Base-by-base conservation (phyloP, 2,888 invertebrate genomes). In the Oegoconia quadripuncta region DNA sequence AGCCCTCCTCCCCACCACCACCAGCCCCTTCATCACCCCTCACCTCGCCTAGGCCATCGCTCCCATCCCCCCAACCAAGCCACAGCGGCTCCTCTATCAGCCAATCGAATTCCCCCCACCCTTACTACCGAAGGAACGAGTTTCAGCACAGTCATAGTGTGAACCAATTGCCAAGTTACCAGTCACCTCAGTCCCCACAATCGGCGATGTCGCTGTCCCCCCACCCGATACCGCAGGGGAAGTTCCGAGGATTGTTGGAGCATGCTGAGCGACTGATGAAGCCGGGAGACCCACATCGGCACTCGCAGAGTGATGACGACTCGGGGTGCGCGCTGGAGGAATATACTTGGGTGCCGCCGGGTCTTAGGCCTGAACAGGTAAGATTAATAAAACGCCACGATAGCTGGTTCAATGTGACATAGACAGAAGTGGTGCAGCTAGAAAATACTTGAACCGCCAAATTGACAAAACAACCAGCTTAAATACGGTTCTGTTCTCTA, bases 271-370 rank as follows among this genome's bases (percentile, higher is more conserved):
- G 91, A 45, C 80, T 91, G 48, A 90, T 90, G 67, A 90, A 90
- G 71, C 90, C 90, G 1, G 90, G 89, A 1, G 93, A 94, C 66
- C 93, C 94, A 39, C 95, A 95, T 66, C 81, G 95, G 45, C 95
- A 95, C 65, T 95, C 96, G 33, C 97, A 97, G 74, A 97, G 96
- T 47, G 99, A 99, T 74, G 98, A 98, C 73, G 99, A 99, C 82
- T 97, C 97, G 37, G 98, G 99, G 7, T 99, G 98, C 75, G 98
- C 98, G 14, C 86, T 99, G 50, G 98, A 99, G 75, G 98, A 99
- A 79, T 98, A 98, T 79, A 97, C 97, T 1, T 99, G 98, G 98
- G 96, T 98, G 46, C 99, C 99, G 25, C 96, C 97, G 2, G 98
- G 98, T 46, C 88, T 98, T 11, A 91, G 97, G 72, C 97, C 98